Evolutionary conservation across 2,113 vertebrate genomes (phyloP), one percentile per base, ranked within the genome.

Genomic region (Oncorhynchus nerka): DNA sequence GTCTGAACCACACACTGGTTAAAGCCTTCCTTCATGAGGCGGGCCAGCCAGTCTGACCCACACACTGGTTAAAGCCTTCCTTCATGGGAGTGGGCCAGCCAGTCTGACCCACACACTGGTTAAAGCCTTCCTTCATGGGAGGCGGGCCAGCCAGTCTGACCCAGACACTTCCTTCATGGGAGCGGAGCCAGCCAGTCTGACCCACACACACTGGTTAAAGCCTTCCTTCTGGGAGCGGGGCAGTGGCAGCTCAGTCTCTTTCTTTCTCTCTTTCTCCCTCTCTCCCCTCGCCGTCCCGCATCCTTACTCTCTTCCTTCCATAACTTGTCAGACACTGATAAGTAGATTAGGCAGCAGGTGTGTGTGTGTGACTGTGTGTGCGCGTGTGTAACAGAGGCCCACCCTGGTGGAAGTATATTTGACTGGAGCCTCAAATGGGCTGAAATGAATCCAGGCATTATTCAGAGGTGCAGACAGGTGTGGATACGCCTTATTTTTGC

Each of bases 251-350:
- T 62, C n/a, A 62, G 7, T 34, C 26, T 73, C 71, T 91, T 86
- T 65, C 70, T 82, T 32, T 83, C 79, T 51, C 68, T 80, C 80
- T 78, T 45, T n/a, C 70, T 20, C 22, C 19, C 32, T 28, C 83
- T 83, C 55, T 79, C 39, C 70, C 77, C 79, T 77, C 77, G 74
- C 30, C 13, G 70, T n/a, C 32, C 24, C n/a, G 8, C 83, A 83
- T 79, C 75, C 85, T 89, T 84, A 91, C 90, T 81, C 77, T 85
- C 70, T 79, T 80, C 66, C 34, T 89, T 90, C 88, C 83, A 81
- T 85, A 93, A 94, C 93, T 94, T 93, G 89, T 91, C 84, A 90
- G 68, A 74, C 74, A 87, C 78, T 77, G 88, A 93, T 92, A 93
- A 92, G 84, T 73, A 80, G 87, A 93, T 94, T 90, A 90, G 77